Evolutionary conservation across 1,140 invertebrate species (phyloP).

Genomic region (Brachionus koreanus): DNA sequence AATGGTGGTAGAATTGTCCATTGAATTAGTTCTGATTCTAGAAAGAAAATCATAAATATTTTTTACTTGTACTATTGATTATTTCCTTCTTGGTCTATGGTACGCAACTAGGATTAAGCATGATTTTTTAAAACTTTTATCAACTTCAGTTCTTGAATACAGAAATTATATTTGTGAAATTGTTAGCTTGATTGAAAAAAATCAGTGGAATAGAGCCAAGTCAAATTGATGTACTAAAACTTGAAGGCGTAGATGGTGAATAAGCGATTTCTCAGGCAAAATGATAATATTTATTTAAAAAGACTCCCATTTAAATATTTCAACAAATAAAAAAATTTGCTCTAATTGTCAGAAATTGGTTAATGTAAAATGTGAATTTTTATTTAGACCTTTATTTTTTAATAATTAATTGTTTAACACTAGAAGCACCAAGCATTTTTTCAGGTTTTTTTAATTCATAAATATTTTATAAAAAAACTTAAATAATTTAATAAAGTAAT

Average conservation of each 20-base stretch:
- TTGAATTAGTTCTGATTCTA: not conserved
- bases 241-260: not conserved
- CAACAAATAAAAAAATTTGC: not conserved
- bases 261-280: not conserved
- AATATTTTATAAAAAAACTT: too few species aligned
- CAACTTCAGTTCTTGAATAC: not conserved
- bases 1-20: not conserved
- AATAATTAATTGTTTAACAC: slow-evolving; percentile 10
- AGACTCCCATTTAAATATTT: not conserved
- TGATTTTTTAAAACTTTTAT: not conserved
- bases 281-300: slow-evolving; percentile 4
- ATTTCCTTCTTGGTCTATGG: slow-evolving; percentile 10
- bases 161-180: not conserved
- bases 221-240: not conserved
- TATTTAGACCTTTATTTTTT: not conserved
- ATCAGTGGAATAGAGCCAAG: slow-evolving; percentile 7
- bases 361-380: not conserved
- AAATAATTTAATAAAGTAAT: too few species aligned
- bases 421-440: too few species aligned
- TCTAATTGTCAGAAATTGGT: not conserved
- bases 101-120: not conserved
- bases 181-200: not conserved
- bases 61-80: not conserved
- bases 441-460: too few species aligned
- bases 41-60: slow-evolving; percentile 13